phyloP scores from a whole-genome alignment of 2,888 invertebrate species.

The Epirrhoe alternata region DNA sequence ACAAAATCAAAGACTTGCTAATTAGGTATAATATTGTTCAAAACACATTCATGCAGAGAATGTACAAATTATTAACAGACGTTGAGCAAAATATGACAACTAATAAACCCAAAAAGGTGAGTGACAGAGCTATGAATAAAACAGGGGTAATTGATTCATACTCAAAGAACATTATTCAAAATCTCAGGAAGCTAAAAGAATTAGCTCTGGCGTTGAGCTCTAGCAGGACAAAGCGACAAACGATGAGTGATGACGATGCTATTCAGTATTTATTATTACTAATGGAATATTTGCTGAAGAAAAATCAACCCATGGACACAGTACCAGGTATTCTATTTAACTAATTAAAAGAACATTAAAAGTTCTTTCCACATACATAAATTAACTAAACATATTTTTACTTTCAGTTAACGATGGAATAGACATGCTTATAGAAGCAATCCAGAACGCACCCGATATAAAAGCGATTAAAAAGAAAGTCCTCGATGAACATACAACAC shows the following conservation, averaged over 20 bases:
- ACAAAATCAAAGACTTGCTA: conserved; percentile 58
- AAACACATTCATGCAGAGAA: conserved; percentile 64
- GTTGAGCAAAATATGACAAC: conserved; percentile 45
- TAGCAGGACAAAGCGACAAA: conserved; percentile 57
- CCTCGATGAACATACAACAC: conserved; percentile 35
- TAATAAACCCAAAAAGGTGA: conserved; percentile 37
- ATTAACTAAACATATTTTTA: conserved; percentile 6
- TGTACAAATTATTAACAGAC: conserved; percentile 57
- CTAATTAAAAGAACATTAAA: neutral
- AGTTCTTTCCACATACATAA: neutral
- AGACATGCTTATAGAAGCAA: conserved; percentile 72
- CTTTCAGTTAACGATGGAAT: conserved; percentile 71
- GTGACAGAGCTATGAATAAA: conserved; percentile 31
- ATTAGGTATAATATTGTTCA: conserved; percentile 64
- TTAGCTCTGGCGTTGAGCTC: conserved; percentile 57
- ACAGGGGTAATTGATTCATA: conserved; percentile 54
- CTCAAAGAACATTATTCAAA: conserved; percentile 64
- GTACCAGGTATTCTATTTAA: conserved; percentile 57
- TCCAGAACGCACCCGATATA: conserved; percentile 71
- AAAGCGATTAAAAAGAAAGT: conserved; percentile 60
- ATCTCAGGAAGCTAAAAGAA: conserved; percentile 65
- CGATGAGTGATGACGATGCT: conserved; percentile 55
- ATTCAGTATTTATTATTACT: conserved; percentile 69
- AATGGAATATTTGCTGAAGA: conserved; percentile 72
- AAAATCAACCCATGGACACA: conserved; percentile 54